Evolutionary conservation across 2,113 vertebrate genomes (phyloP).

Genomic region (Hippocampus barbouri): DNA sequence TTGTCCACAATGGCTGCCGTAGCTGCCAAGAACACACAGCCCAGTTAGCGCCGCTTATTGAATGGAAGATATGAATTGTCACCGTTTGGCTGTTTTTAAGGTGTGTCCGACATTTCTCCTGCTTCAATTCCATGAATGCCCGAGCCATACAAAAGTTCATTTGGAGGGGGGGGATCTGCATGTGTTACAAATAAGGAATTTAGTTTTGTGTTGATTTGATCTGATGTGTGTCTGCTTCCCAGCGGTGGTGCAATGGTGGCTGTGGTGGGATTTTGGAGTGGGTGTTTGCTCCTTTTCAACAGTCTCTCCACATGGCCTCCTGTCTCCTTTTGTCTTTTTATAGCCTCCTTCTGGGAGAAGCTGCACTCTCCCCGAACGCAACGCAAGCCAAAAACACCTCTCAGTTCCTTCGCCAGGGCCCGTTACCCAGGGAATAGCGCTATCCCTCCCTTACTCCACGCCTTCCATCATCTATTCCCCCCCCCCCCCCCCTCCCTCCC

Average conservation of each 20-base stretch:
- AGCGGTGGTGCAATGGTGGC: constrained; percentile 54
- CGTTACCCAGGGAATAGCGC: constrained; percentile 63
- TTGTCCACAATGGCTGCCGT: too few species aligned
- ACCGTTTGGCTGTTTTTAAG: neutral
- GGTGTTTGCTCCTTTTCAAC: constrained; percentile 75
- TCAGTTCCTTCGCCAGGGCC: constrained; percentile 75
- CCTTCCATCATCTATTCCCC: constrained; percentile 58
- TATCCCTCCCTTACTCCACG: constrained; percentile 69
- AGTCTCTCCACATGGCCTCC: constrained; percentile 74
- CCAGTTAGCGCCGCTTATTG: neutral
- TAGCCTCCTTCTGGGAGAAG: constrained; percentile 73
- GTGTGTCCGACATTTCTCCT: neutral
- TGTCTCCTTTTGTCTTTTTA: constrained; percentile 78
- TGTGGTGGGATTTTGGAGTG: constrained; percentile 67
- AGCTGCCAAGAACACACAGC: neutral
- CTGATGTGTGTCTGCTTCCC: constrained; percentile 29
- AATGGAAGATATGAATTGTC: neutral
- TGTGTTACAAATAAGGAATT: constrained; percentile 31
- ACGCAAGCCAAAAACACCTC: constrained; percentile 73
- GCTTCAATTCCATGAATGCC: neutral
- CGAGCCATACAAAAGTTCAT: neutral
- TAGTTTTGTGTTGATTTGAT: constrained; percentile 35
- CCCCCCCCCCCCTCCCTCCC: constrained; percentile 12
- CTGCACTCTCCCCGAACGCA: constrained; percentile 69
- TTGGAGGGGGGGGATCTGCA: neutral